These are phyloP conservation scores for Ctenicera cuprea DNA, from an alignment of 2,888 invertebrate species.

Conservation along the genomic window DNA sequence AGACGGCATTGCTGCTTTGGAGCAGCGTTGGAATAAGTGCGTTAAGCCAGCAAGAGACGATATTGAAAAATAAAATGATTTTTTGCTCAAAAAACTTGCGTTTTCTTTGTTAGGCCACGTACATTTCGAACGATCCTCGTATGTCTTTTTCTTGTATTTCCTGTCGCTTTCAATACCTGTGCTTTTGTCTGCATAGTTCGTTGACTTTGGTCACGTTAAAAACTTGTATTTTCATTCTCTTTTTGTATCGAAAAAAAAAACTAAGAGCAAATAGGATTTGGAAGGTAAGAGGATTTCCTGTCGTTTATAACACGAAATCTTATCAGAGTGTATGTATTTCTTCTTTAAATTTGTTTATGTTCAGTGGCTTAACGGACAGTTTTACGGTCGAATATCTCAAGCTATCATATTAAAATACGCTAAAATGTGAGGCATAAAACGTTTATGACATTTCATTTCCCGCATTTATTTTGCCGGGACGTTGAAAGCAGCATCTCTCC, in stretches of 20 bases:
- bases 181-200: not conserved
- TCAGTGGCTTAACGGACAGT: constrained; percentile 20
- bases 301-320: constrained; percentile 15
- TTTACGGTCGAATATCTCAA: constrained; percentile 7
- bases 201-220: not conserved
- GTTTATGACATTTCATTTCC: constrained; percentile 33
- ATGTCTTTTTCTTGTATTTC: too few relatives aligned
- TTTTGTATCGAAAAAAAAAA: not conserved
- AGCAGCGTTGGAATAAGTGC: too few relatives aligned
- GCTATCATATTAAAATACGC: constrained; percentile 20
- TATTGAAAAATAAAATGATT: too few relatives aligned
- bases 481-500: not conserved
- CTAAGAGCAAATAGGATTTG: constrained; percentile 19
- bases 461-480: constrained; percentile 7
- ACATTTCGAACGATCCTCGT: too few relatives aligned
- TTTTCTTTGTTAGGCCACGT: too few relatives aligned
- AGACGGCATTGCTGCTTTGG: too few relatives aligned
- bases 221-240: not conserved
- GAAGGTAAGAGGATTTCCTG: constrained; percentile 13
- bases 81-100: too few relatives aligned
- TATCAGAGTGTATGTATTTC: constrained; percentile 15
- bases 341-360: constrained; percentile 26
- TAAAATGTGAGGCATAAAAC: constrained; percentile 20
- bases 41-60: too few relatives aligned
- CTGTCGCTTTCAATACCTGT: too few relatives aligned